Evolutionary conservation across 2,797 vertebrate species (phyloP), one percentile per base, ranked within the genome.

Genomic region (Allobates femoralis): DNA sequence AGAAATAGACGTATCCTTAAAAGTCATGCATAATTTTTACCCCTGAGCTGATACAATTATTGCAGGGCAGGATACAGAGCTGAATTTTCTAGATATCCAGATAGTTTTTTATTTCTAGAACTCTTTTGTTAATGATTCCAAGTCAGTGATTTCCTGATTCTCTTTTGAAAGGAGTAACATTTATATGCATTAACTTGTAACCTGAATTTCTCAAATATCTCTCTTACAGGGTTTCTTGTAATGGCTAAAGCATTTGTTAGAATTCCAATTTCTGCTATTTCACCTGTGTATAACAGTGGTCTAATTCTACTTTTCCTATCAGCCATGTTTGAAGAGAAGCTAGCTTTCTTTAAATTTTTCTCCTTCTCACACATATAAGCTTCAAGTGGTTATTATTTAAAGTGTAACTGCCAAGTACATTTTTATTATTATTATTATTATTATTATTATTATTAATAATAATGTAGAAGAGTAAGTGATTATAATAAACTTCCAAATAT

Each of bases 1-100:
- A 85, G 81, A 74, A 84, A 84, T 50, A 87, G 66, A 81, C 56
- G 56, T 66, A 80, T 51, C 77, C 83, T 80, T 74, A 73, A 75
- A 84, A 71, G 46, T 26, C 75, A 53, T 46, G 73, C 62, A 77
- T 69, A 75, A n/a, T 32, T 73, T 66, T 85, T 67, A 66, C 77
- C 82, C 75, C 67, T 76, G 67, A 75, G 74, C 73, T 86, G 28
- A 79, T 79, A 46, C 80, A 77, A 79, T 71, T 79, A 73, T 83
- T 66, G 71, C 46, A 37, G 50, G 82, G 32, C 46, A 79, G 73
- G 69, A 74, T 79, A 37, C 79, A 76, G 53, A 30, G 28, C 50
- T 19, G 56, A 50, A 37, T 62, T 66, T 82, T 86, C 56, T 56
- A 64, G 67, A 73, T 67, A 73, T 76, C 18, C 76, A 80, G 62